Conservation (phyloP, 2,797 vertebrate species). For the Hippopotamyrus pictus region DNA sequence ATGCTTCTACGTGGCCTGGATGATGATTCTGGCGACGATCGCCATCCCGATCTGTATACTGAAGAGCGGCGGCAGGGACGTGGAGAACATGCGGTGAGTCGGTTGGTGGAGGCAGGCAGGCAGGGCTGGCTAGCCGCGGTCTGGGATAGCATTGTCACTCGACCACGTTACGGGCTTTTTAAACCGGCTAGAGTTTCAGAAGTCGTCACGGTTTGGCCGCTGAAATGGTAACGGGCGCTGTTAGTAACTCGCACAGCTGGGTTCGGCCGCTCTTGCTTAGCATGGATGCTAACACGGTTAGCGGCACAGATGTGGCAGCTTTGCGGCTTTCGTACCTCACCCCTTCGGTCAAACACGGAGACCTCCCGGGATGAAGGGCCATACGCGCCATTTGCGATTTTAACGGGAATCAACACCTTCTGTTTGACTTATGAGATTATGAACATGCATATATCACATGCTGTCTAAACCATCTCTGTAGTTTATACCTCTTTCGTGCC, state of each 20-base stretch:
- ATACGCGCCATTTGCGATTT: not conserved
- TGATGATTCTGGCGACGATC: conserved; percentile 57
- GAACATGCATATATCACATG: not conserved
- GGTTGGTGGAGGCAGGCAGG: not conserved
- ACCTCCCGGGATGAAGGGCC: not conserved
- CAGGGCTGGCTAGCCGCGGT: not conserved
- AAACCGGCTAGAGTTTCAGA: not conserved
- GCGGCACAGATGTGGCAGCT: not conserved
- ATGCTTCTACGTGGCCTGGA: conserved; percentile 59
- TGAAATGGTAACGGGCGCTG: not conserved
- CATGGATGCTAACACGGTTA: not conserved
- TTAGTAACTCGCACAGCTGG: not conserved
- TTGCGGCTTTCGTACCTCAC: not conserved
- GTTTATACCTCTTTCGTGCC: not conserved
- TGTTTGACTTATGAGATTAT: not conserved
- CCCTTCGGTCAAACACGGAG: not conserved
- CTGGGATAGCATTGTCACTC: not conserved
- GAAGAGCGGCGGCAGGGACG: conserved; percentile 49
- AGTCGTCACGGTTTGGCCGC: not conserved
- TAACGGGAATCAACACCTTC: not conserved
- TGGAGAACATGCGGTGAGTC: conserved; percentile 64
- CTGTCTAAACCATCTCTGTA: not conserved
- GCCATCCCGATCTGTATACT: conserved; percentile 59
- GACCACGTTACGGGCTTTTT: not conserved
- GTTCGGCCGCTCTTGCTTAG: not conserved